Evolutionary conservation across 1,140 invertebrate species (phyloP).

Genomic region (Lethocerus indicus): DNA sequence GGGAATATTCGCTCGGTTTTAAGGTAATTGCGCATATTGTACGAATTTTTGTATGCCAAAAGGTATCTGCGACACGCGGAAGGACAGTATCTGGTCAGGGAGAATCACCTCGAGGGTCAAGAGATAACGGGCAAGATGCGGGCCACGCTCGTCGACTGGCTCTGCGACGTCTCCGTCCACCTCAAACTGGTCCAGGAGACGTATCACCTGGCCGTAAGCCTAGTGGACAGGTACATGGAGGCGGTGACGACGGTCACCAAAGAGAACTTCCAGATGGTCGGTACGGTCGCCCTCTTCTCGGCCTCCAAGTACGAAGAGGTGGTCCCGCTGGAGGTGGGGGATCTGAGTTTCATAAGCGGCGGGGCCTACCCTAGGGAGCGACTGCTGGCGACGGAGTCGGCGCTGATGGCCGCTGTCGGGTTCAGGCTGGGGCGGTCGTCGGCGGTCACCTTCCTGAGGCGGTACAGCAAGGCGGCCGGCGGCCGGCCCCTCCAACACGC

Average conservation of each 20-base stretch:
- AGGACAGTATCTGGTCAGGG: conserved; percentile 10
- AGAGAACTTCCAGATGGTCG: conserved; percentile 70
- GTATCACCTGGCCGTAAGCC: conserved; percentile 68
- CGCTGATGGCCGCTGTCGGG: conserved; percentile 53
- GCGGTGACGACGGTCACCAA: conserved; percentile 35
- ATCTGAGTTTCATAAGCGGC: conserved; percentile 85
- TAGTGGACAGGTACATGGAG: conserved; percentile 82
- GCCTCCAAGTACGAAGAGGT: conserved; percentile 94
- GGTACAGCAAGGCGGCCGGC: background rate
- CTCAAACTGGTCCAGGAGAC: conserved; percentile 78
- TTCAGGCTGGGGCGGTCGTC: conserved; percentile 67
- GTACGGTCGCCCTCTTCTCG: conserved; percentile 75
- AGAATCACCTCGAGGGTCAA: background rate
- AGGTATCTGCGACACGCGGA: background rate
- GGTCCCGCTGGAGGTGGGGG: conserved; percentile 58
- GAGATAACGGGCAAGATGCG: conserved; percentile 3
- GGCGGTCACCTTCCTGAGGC: background rate
- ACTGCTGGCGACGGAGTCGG: conserved; percentile 69
- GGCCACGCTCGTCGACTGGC: conserved; percentile 75
- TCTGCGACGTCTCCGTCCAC: conserved; percentile 76
- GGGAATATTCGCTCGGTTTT: no score
- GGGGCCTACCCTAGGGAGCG: conserved; percentile 64
- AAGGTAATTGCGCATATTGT: no score
- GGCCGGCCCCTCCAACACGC: conserved; percentile 55
- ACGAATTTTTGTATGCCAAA: no score